Conservation (phyloP, 2,888 invertebrate species). For the Ellobium chinense region DNA sequence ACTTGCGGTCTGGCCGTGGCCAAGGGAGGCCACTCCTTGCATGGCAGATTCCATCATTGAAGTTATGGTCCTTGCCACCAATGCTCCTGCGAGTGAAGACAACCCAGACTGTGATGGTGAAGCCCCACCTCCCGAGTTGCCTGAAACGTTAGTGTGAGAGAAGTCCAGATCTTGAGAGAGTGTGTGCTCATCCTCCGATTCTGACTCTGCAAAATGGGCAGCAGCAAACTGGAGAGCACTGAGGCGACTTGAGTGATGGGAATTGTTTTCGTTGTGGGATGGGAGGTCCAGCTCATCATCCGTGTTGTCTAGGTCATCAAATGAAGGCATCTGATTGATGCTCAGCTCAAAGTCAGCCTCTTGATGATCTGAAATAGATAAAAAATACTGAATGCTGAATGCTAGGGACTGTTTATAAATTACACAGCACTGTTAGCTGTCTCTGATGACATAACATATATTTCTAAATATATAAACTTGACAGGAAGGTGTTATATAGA, state of each 20-base stretch:
- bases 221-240: constrained; percentile 42
- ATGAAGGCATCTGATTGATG: constrained; percentile 69
- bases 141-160: background rate
- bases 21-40: constrained; percentile 55
- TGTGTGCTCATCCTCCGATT: constrained; percentile 62
- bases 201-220: constrained; percentile 67
- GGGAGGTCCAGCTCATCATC: constrained; percentile 65
- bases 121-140: constrained; percentile 34
- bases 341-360: constrained; percentile 64
- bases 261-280: background rate
- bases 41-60: constrained; percentile 67
- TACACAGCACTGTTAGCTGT: no score
- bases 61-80: constrained; percentile 64
- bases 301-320: constrained; percentile 68
- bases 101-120: constrained; percentile 45
- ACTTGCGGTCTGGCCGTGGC: constrained; percentile 43
- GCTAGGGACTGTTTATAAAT: no score
- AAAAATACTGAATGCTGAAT: no score
- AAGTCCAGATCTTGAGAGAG: constrained; percentile 53
- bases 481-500: no score
- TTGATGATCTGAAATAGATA: constrained; percentile 30
- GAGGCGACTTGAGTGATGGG: background rate
- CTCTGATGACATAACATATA: no score
- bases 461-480: no score
- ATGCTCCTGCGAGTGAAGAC: constrained; percentile 53